Percentiles rank a stretch among this genome's conserved stretches.
Evolutionary conservation across 2,113 vertebrate genomes (phyloP).

Genomic region (Rhynchomys soricoides): DNA sequence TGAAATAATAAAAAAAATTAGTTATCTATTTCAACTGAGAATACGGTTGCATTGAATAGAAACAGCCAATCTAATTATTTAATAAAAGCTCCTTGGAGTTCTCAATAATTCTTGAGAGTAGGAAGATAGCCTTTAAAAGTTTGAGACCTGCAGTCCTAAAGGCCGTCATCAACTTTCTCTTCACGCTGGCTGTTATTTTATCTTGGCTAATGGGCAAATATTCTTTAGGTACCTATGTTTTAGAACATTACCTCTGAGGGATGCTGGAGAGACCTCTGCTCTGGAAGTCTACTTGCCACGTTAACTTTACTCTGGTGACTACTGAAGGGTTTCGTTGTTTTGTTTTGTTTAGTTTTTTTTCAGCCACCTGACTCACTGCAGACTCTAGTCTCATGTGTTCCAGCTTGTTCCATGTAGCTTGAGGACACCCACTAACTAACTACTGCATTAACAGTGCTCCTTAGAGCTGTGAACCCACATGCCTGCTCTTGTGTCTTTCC

Average conservation of each 20-base stretch:
- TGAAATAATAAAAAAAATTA: background rate
- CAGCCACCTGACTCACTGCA: background rate
- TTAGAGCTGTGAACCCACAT: background rate
- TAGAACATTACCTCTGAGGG: background rate
- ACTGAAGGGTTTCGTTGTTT: background rate
- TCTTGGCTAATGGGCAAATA: background rate
- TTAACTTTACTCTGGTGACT: background rate
- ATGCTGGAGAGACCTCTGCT: background rate
- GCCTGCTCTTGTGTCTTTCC: background rate
- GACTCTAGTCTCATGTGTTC: background rate
- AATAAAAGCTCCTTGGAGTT: background rate
- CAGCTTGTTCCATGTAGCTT: background rate
- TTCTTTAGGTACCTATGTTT: background rate
- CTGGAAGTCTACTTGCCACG: background rate
- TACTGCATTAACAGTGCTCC: background rate
- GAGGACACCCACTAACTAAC: too few relatives aligned
- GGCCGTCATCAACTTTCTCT: background rate
- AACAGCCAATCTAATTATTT: background rate
- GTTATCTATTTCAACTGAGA: background rate
- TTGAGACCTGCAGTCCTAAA: background rate
- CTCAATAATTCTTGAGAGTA: background rate
- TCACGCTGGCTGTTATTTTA: background rate
- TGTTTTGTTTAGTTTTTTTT: background rate
- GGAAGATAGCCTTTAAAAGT: background rate
- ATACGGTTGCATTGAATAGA: background rate